Evolutionary conservation across 2,113 vertebrate species (phyloP).

Genomic region (Eptesicus fuscus): DNA sequence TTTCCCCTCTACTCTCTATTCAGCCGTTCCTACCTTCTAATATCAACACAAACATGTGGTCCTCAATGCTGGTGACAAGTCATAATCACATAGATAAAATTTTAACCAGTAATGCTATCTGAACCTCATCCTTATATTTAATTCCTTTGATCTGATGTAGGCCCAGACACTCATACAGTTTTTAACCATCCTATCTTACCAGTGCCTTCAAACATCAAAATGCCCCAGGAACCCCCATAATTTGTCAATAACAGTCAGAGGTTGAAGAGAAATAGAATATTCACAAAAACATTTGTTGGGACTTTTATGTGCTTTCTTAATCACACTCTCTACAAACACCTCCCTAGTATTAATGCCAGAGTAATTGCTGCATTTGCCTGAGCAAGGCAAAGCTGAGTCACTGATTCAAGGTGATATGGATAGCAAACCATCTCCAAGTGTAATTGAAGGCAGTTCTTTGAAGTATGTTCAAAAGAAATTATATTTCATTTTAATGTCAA

Average conservation of each 20-base stretch:
- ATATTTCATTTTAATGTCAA: constrained; percentile 61
- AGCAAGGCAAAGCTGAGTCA: constrained; percentile 29
- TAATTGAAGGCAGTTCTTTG: constrained; percentile 48
- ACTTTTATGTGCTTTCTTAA: background rate
- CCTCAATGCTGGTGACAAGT: background rate
- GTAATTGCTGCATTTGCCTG: background rate
- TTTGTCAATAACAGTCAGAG: background rate
- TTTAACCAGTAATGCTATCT: background rate
- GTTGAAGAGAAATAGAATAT: background rate
- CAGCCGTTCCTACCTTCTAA: background rate
- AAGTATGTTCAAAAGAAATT: constrained; percentile 65
- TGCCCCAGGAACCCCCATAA: background rate
- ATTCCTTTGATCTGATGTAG: background rate
- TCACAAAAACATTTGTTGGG: background rate
- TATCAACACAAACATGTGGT: background rate
- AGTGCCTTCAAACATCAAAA: background rate
- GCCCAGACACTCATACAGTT: background rate
- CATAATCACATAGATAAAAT: background rate
- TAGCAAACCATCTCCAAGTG: constrained; percentile 25
- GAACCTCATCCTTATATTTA: background rate
- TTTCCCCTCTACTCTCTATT: background rate
- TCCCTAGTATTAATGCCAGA: background rate
- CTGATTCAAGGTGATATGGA: constrained; percentile 45
- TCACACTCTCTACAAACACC: background rate
- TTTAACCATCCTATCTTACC: background rate